Percentiles rank a stretch among this genome's conserved stretches.
These are phyloP conservation scores for Platycnemis pennipes DNA, from an alignment of 2,888 invertebrate species.

Conservation along the genomic window DNA sequence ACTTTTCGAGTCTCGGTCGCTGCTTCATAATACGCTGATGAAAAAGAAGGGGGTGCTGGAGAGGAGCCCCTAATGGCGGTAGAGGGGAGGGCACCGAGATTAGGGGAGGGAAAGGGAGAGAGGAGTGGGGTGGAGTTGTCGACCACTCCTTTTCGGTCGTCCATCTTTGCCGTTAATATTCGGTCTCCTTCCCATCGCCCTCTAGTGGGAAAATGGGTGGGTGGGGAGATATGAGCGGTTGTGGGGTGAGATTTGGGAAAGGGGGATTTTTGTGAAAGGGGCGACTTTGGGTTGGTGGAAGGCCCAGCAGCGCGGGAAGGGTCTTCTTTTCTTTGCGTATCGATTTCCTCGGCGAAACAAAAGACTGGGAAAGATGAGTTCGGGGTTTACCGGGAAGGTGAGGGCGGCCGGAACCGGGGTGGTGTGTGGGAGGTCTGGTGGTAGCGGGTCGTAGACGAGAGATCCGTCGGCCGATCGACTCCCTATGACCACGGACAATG, in stretches of 20 bases:
- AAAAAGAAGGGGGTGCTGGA: neutral
- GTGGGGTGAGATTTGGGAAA: neutral
- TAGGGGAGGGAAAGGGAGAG: neutral
- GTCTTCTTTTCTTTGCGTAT: constrained; percentile 43
- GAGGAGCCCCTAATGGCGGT: too few relatives aligned
- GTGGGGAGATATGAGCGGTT: neutral
- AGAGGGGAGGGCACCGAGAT: neutral
- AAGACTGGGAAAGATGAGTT: neutral
- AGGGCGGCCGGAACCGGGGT: neutral
- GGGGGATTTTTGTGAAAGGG: neutral
- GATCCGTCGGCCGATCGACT: constrained; percentile 49
- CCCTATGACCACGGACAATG: constrained; percentile 32
- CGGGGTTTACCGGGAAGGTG: neutral
- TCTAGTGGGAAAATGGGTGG: neutral
- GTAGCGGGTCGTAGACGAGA: too few relatives aligned
- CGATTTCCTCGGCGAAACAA: constrained; percentile 53
- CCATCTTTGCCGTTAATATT: constrained; percentile 51
- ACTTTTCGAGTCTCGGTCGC: too few relatives aligned
- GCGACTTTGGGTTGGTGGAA: neutral
- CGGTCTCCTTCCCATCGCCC: constrained; percentile 3
- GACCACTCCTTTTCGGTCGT: neutral
- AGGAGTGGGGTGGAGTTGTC: neutral
- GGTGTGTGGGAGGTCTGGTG: neutral
- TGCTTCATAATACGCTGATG: neutral
- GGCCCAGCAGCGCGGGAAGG: neutral